Evolutionary conservation across 35 echinoderm and acorn worm species (phyloP).

Genomic region (Patiria miniata): DNA sequence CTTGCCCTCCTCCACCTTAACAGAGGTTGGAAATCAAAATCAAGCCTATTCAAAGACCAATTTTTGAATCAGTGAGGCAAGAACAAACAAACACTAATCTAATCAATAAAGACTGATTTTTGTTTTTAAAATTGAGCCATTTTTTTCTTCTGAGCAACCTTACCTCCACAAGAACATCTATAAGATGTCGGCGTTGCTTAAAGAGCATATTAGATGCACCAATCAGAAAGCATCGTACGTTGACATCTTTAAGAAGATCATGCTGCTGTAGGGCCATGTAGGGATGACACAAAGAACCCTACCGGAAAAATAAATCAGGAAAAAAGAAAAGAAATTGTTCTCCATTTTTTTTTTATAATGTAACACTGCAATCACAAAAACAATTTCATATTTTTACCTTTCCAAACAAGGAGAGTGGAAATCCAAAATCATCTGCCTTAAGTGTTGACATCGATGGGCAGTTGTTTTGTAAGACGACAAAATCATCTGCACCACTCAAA

Average conservation of each 20-base stretch:
- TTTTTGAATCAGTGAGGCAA: too few species aligned
- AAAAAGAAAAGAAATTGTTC: too few species aligned
- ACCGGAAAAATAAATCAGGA: not conserved
- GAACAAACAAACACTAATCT: too few species aligned
- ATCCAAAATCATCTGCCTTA: constrained; percentile 83
- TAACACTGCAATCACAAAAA: too few species aligned
- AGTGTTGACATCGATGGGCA: constrained; percentile 44
- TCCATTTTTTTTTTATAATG: too few species aligned
- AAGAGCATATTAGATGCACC: constrained; percentile 93
- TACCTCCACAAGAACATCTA: constrained; percentile 93
- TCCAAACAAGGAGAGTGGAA: constrained; percentile 94
- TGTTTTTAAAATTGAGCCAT: too few species aligned
- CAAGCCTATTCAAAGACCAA: too few species aligned
- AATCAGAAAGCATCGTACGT: constrained; percentile 86
- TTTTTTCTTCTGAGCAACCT: not conserved
- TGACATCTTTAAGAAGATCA: constrained; percentile 91
- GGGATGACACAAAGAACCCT: constrained; percentile 95
- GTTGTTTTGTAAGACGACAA: constrained; percentile 67
- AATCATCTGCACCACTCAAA: constrained; percentile 52
- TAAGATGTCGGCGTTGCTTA: constrained; percentile 85
- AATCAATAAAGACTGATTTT: too few species aligned
- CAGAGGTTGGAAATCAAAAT: too few species aligned
- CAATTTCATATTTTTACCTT: constrained; percentile 94
- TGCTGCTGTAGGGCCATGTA: constrained; percentile 98
- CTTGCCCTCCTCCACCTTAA: constrained; percentile 74